Evolutionary conservation across 1,140 invertebrate genomes (phyloP).

Genomic region (Leptonema lineaticorne): DNA sequence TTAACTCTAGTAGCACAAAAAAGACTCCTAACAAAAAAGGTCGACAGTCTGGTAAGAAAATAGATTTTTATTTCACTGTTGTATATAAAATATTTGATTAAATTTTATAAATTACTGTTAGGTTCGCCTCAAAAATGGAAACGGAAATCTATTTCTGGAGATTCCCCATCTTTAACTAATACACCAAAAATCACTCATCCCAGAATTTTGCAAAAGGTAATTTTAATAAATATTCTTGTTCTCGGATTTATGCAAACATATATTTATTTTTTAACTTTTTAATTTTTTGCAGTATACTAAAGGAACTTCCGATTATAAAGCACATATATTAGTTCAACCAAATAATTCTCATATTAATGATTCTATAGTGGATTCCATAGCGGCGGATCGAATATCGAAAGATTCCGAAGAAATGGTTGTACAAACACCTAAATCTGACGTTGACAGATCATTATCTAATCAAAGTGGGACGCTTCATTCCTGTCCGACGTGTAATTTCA

Average conservation of each 20-base stretch:
- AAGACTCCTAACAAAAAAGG: conserved; percentile 17
- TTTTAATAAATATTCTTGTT: too few relatives aligned
- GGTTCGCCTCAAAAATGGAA: conserved; percentile 22
- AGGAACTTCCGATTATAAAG: conserved; percentile 63
- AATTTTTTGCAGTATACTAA: conserved; percentile 47
- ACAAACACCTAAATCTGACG: too few relatives aligned
- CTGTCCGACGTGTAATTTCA: conserved; percentile 66
- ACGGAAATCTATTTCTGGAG: not conserved
- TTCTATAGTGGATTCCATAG: not conserved
- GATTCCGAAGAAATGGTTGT: not conserved
- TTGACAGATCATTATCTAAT: not conserved
- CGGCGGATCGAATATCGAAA: conserved; percentile 25
- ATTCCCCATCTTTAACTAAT: not conserved
- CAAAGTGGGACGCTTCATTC: conserved; percentile 46
- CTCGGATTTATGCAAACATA: too few relatives aligned
- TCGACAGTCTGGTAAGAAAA: conserved; percentile 9
- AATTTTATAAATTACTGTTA: not conserved
- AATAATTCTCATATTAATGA: conserved; percentile 30
- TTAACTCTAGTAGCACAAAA: conserved; percentile 48
- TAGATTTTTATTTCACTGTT: too few relatives aligned
- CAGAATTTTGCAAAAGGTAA: conserved; percentile 36
- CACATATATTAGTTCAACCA: conserved; percentile 60
- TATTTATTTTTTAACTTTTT: conserved; percentile 15
- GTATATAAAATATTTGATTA: not conserved
- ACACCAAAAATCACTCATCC: conserved; percentile 54